phyloP scores from a whole-genome alignment of 1,140 invertebrate genomes.

The Drosophila burlai region DNA sequence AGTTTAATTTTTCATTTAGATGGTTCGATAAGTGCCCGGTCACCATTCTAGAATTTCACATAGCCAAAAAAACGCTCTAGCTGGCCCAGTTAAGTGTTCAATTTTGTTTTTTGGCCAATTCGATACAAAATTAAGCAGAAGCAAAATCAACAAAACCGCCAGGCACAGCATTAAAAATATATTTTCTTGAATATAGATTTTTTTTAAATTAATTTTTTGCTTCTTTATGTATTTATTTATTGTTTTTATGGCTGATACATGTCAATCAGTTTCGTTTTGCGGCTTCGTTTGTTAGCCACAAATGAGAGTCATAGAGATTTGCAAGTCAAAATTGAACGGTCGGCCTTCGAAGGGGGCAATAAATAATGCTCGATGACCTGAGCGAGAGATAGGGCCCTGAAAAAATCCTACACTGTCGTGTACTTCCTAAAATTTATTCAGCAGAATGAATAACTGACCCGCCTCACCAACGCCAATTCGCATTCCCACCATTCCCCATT shows the following conservation, averaged over 20 bases:
- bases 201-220: constrained; percentile 3
- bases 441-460: constrained; percentile 65
- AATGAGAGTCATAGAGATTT: constrained; percentile 50
- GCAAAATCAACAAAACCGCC: constrained; percentile 52
- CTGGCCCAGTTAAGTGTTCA: constrained; percentile 66
- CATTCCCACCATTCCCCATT: constrained; percentile 36
- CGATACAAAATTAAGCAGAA: constrained; percentile 45
- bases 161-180: constrained; percentile 52
- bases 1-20: constrained; percentile 4
- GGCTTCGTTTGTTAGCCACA: constrained; percentile 20
- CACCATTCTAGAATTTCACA: constrained; percentile 53
- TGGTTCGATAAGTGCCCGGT: background rate
- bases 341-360: constrained; percentile 65
- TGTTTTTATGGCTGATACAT: constrained; percentile 32
- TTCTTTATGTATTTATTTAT: constrained; percentile 6
- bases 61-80: constrained; percentile 13
- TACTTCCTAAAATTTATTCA: constrained; percentile 37
- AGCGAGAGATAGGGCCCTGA: constrained; percentile 21
- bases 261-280: constrained; percentile 58
- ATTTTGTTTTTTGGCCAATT: constrained; percentile 56
- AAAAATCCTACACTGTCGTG: constrained; percentile 3
- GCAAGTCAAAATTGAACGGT: constrained; percentile 66
- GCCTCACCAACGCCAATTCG: constrained; percentile 47
- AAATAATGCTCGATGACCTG: constrained; percentile 37
- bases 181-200: constrained; percentile 10